Conservation (phyloP, 30 jellyfish, hydroid and myxozoan species). For the Clytia hemisphaerica region DNA sequence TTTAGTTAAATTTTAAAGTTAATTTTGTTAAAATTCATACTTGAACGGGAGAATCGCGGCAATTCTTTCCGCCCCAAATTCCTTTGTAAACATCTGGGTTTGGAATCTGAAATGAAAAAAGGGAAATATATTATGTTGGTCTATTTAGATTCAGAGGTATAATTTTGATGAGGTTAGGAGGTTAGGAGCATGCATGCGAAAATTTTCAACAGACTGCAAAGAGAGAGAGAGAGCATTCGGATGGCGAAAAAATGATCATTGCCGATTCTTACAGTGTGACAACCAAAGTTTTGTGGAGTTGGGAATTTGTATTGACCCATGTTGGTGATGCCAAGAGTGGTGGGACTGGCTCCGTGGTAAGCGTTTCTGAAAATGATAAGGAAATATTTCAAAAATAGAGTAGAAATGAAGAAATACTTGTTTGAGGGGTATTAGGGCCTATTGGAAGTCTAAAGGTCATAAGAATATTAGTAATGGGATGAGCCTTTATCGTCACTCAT, state of each 20-base stretch:
- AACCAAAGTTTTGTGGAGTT: slow-evolving; percentile 85
- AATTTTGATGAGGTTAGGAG: too few species aligned
- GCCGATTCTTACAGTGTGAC: slow-evolving; percentile 53
- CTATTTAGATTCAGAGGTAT: too few species aligned
- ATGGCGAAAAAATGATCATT: background rate
- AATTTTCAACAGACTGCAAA: too few species aligned
- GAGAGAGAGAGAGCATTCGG: too few species aligned
- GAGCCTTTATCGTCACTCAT: too few species aligned
- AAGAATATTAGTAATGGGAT: background rate
- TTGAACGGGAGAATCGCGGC: slow-evolving; percentile 97
- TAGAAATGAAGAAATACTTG: background rate
- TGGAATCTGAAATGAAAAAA: slow-evolving; percentile 39
- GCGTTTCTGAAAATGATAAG: slow-evolving; percentile 49
- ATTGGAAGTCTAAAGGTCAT: background rate
- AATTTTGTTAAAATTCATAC: slow-evolving; percentile 15
- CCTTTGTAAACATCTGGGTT: slow-evolving; percentile 94
- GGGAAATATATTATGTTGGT: background rate
- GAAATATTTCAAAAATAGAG: background rate
- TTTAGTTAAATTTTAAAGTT: background rate
- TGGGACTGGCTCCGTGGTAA: slow-evolving; percentile 79
- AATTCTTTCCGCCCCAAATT: slow-evolving; percentile 81
- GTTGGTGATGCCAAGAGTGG: slow-evolving; percentile 65
- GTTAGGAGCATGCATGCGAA: background rate
- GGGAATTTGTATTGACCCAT: slow-evolving; percentile 74
- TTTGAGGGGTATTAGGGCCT: background rate